Percentiles rank a stretch among this genome's conserved stretches.
Evolutionary conservation across 2,797 vertebrate genomes (phyloP).

Genomic region (Dallia pectoralis): DNA sequence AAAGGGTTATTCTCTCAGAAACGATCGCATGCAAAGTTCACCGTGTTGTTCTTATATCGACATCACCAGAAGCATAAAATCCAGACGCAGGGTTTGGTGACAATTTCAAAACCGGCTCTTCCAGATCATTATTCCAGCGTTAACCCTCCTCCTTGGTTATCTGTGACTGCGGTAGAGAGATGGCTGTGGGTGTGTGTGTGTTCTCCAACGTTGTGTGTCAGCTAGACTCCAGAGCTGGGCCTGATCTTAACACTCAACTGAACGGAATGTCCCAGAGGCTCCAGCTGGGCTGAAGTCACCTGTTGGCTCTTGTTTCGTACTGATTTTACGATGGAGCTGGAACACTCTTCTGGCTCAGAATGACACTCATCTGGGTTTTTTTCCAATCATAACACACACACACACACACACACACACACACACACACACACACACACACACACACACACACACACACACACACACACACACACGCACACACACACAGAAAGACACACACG

Average conservation of each 20-base stretch:
- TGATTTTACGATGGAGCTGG: constrained; percentile 20
- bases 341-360: not conserved
- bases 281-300: constrained; percentile 18
- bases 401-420: not conserved
- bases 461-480: not conserved
- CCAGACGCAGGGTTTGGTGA: not conserved
- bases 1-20: not conserved
- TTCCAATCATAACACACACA: not conserved
- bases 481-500: no score
- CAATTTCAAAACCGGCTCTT: not conserved
- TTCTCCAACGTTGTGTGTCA: not conserved
- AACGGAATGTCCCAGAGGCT: constrained; percentile 25
- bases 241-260: constrained; percentile 8
- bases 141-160: not conserved
- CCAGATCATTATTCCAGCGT: not conserved
- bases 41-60: not conserved
- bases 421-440: not conserved
- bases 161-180: constrained; percentile 3
- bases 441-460: not conserved
- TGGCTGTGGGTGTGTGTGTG: not conserved
- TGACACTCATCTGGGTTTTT: not conserved
- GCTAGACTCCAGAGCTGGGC: constrained; percentile 12
- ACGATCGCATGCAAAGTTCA: not conserved
- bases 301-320: constrained; percentile 25
- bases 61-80: no score